Evolutionary conservation across 2,797 vertebrate genomes (phyloP).

Genomic region (Acanthiza pusilla): DNA sequence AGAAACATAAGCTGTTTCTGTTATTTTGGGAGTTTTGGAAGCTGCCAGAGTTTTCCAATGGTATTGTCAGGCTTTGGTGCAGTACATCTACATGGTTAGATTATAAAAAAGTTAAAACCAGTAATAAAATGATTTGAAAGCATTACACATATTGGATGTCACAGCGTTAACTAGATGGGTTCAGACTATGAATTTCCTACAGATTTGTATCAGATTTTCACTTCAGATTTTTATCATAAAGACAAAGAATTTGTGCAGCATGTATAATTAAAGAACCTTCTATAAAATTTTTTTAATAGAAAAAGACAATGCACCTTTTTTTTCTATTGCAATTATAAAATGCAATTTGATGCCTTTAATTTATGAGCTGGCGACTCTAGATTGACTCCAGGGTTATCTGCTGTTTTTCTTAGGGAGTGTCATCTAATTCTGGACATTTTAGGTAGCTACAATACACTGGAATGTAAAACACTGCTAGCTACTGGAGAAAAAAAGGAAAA

Average conservation of each 20-base stretch:
- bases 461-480: not conserved
- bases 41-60: not conserved
- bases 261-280: not conserved
- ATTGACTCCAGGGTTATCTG: not conserved
- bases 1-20: slow-evolving; percentile 49
- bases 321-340: slow-evolving; percentile 22
- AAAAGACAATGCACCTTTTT: not conserved
- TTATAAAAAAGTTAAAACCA: slow-evolving; percentile 26
- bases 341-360: slow-evolving; percentile 1
- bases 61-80: slow-evolving; percentile 13
- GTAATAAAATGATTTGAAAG: slow-evolving; percentile 2
- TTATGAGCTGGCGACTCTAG: not conserved
- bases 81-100: not conserved
- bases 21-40: slow-evolving; percentile 39
- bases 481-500: not conserved
- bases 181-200: not conserved
- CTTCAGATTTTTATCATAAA: not conserved
- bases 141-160: not conserved
- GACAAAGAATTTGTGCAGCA: not conserved
- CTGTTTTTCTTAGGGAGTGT: slow-evolving; percentile 28
- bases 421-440: slow-evolving; percentile 30
- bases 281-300: not conserved
- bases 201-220: not conserved
- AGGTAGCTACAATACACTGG: not conserved
- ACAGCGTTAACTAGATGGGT: not conserved